Evolutionary conservation across 2,113 vertebrate species (phyloP).

Genomic region (Ariopsis seemanni): DNA sequence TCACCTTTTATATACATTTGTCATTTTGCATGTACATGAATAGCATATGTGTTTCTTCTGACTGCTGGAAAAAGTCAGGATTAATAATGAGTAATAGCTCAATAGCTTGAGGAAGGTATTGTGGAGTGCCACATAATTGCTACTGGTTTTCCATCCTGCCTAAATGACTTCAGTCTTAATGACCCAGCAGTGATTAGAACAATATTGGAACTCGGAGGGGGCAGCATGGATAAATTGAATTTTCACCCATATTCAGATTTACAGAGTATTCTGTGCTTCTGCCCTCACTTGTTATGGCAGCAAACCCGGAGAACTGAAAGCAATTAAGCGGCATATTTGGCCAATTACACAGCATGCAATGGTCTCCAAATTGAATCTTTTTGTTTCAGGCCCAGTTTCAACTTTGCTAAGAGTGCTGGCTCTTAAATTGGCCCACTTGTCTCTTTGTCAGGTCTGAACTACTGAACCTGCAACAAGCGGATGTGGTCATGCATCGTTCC

Average conservation of each 20-base stretch:
- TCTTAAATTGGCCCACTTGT: constrained; percentile 52
- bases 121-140: constrained; percentile 7
- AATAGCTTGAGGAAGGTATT: constrained; percentile 14
- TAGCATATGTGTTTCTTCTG: background rate
- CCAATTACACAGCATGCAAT: constrained; percentile 47
- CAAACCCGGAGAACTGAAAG: constrained; percentile 48
- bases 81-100: constrained; percentile 19
- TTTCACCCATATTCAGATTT: constrained; percentile 54
- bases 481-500: background rate
- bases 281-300: constrained; percentile 40
- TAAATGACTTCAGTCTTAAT: constrained; percentile 46
- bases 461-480: constrained; percentile 41
- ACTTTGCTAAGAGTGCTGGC: constrained; percentile 47
- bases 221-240: constrained; percentile 51
- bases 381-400: constrained; percentile 45
- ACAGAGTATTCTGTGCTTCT: constrained; percentile 15
- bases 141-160: constrained; percentile 29
- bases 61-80: constrained; percentile 10
- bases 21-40: background rate
- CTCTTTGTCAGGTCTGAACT: constrained; percentile 54
- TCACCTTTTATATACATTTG: background rate
- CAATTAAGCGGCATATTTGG: constrained; percentile 50
- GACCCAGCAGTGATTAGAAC: constrained; percentile 40
- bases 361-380: constrained; percentile 55
- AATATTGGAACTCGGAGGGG: constrained; percentile 45